Evolutionary conservation across 2,113 vertebrate species (phyloP), one percentile per base, ranked within the genome.

Genomic region (Daboia siamensis): DNA sequence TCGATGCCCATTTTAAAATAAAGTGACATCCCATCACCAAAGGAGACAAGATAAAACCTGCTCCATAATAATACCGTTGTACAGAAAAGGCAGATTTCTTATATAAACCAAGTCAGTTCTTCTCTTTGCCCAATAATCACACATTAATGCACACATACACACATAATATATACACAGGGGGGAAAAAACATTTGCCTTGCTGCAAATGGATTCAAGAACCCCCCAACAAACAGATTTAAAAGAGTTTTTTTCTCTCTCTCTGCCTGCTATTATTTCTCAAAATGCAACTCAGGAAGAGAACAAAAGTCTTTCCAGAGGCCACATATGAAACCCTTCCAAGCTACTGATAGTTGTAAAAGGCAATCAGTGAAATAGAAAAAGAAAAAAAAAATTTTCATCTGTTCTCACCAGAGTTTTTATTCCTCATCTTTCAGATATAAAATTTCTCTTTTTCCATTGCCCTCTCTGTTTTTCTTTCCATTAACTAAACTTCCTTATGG

Each of bases 381-480:
- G 33, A 15, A 24, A 10, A 61, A 54, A 54, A 61, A 3, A 26
- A 33, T 52, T 51, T 51, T 74, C 21, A 24, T 48, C 46, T 87
- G 46, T 48, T 87, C 85, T 61, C n/a, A 10, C 86, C 57, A 17
- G 9, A 5, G 48, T 26, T 4, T 64, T 92, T 51, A 48, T 86
- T 86, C 59, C 26, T 86, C 80, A 59, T 61, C 44, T 84, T 90
- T 80, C 95, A 95, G 95, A 94, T 96, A 94, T 48, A 52, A 93
- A 80, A n/a, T 93, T 90, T 93, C 85, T 61, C 88, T 91, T 20
- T 95, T 95, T 90, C 86, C 0, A 0, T 88, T 85, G 91, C 93
- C 96, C 95, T 95, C 46, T 96, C 46, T 96, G 95, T 93, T 97
- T 97, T 96, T 90, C 94, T 96, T 97, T 96, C 93, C 94, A 94